Evolutionary conservation across 2,888 invertebrate species (phyloP).

Genomic region (Atethmia centrago): DNA sequence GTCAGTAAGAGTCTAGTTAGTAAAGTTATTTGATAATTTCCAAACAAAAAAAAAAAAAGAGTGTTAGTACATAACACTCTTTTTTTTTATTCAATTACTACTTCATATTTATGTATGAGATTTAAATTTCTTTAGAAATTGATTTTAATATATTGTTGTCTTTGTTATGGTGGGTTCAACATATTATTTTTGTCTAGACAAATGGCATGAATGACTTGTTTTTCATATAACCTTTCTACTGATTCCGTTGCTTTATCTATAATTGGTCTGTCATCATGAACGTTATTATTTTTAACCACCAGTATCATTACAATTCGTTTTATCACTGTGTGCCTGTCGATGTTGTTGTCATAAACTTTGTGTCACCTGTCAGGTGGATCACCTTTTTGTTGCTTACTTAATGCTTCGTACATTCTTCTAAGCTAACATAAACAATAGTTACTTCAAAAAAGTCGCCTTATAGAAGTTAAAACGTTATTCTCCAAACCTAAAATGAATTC

Average conservation of each 20-base stretch:
- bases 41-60: too few species aligned
- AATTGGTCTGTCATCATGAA: background rate
- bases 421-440: too few species aligned
- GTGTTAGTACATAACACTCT: too few species aligned
- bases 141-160: background rate
- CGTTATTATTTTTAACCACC: background rate
- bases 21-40: too few species aligned
- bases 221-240: background rate
- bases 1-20: too few species aligned
- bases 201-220: background rate
- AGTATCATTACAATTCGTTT: background rate
- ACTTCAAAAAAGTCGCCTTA: background rate
- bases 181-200: background rate
- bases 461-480: background rate
- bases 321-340: too few species aligned
- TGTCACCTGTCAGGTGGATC: background rate
- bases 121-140: conserved; percentile 11
- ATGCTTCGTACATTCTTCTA: background rate
- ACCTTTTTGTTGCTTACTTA: background rate
- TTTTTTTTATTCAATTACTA: conserved; percentile 17
- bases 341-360: background rate
- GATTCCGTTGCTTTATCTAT: too few species aligned
- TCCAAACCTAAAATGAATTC: background rate
- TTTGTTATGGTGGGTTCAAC: background rate
- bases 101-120: conserved; percentile 29